Evolutionary conservation across 2,113 vertebrate genomes (phyloP), one percentile per base, ranked within the genome.

Genomic region (Alligator mississippiensis): DNA sequence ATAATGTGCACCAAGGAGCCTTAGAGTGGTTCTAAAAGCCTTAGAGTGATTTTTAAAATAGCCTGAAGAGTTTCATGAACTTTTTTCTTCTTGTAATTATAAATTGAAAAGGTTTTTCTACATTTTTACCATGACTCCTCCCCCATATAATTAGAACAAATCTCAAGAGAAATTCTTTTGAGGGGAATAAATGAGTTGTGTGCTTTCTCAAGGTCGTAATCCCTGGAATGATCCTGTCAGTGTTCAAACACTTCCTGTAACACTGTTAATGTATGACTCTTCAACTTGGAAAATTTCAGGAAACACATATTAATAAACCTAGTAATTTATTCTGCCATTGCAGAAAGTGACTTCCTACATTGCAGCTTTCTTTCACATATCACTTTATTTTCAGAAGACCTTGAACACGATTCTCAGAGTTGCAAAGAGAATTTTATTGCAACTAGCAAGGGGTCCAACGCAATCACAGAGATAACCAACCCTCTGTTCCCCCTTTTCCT

Each of bases 241-340:
- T 77, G 90, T 92, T 88, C 60, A 80, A 84, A 66, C 6, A 70
- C 88, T 75, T 90, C 72, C 47, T 92, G 55, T 34, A 90, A 94
- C 47, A 61, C 58, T 89, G 34, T 47, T 47, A 81, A 79, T 85
- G 78, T 80, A 84, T 57, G 74, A 70, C 93, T 88, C 64, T 19
- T 68, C 84, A 63, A 63, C 28, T 85, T 77, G 68, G 47, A 82
- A 63, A 21, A 66, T 55, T 80, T 92, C 27, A 80, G 77, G 77
- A 61, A 94, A 27, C n/a, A 77, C 81, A 86, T 75, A 86, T 90
- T 77, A 88, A 28, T 82, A 75, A 86, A 61, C 84, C 82, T 1
- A 12, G 47, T 47, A 47, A 47, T 8, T 47, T 47, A 9, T 9
- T 47, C 47, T 47, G 47, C 47, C 47, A 47, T 47, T 47, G 47